Conservation (phyloP, 2,888 invertebrate species). For the Ophioninae sp. region DNA sequence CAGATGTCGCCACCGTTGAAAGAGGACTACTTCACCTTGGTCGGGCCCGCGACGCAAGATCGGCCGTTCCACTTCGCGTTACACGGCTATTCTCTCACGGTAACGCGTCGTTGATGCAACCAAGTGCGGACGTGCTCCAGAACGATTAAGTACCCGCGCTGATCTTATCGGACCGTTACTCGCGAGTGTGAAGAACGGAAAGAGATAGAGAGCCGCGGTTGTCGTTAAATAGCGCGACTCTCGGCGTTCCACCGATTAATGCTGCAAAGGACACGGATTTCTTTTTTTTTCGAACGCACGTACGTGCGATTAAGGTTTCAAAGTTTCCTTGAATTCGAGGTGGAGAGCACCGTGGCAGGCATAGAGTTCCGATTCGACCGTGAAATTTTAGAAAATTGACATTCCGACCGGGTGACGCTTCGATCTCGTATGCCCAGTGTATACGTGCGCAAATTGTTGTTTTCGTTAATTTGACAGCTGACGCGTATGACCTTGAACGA, state of each 20-base stretch:
- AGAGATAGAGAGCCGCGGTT: neutral
- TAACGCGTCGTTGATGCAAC: neutral
- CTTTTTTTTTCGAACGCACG: neutral
- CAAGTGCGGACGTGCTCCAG: constrained; percentile 1
- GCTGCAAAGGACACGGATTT: neutral
- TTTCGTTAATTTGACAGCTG: neutral
- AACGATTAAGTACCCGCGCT: neutral
- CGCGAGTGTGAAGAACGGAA: neutral
- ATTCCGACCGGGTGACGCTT: neutral
- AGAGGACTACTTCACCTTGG: neutral
- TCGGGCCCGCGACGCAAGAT: neutral
- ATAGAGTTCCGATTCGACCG: neutral
- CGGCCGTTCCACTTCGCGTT: neutral
- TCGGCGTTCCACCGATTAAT: neutral
- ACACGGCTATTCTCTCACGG: neutral
- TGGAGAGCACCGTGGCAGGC: neutral
- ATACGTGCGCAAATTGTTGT: neutral
- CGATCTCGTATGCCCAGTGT: neutral
- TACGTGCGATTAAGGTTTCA: neutral
- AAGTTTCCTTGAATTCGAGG: neutral
- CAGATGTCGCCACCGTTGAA: neutral
- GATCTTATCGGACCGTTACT: neutral
- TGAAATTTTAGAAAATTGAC: neutral
- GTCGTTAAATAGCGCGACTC: neutral
- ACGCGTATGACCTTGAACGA: neutral